Percentiles rank a stretch among this genome's conserved stretches.
phyloP scores from a whole-genome alignment of 2,113 vertebrate genomes.

The Strigops habroptila region DNA sequence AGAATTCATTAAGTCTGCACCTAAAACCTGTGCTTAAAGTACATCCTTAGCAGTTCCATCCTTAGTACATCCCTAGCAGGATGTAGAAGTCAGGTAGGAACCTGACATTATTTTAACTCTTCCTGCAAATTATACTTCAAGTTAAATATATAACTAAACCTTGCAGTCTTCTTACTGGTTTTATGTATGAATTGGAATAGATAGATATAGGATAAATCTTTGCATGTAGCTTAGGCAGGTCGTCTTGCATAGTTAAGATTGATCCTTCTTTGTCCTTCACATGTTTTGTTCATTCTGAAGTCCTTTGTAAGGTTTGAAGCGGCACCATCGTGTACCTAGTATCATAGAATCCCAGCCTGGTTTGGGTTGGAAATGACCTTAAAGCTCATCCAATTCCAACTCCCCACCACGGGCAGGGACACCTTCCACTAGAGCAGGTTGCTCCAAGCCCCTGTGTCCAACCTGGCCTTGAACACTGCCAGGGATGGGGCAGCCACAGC shows the following conservation, averaged over 20 bases:
- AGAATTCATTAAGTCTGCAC: neutral
- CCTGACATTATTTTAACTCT: neutral
- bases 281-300: neutral
- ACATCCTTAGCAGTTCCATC: neutral
- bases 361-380: neutral
- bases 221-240: neutral
- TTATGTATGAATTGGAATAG: neutral
- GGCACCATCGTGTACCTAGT: fast-evolving
- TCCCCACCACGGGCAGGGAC: fast-evolving
- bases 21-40: neutral
- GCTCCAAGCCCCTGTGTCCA: neutral
- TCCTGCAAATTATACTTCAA: neutral
- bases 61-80: neutral
- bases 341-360: neutral
- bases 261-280: neutral
- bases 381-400: neutral
- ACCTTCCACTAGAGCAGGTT: neutral
- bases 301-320: neutral
- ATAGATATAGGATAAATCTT: neutral
- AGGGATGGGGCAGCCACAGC: too few species aligned
- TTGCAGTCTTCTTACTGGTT: neutral
- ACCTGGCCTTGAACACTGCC: neutral
- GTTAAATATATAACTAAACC: neutral
- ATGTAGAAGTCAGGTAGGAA: neutral
- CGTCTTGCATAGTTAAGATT: neutral